A percentile compares a stretch with the other conserved stretches of the same genome.
These are phyloP conservation scores for Crenichthys baileyi DNA, from an alignment of 2,797 vertebrate species.

Conservation along the genomic window DNA sequence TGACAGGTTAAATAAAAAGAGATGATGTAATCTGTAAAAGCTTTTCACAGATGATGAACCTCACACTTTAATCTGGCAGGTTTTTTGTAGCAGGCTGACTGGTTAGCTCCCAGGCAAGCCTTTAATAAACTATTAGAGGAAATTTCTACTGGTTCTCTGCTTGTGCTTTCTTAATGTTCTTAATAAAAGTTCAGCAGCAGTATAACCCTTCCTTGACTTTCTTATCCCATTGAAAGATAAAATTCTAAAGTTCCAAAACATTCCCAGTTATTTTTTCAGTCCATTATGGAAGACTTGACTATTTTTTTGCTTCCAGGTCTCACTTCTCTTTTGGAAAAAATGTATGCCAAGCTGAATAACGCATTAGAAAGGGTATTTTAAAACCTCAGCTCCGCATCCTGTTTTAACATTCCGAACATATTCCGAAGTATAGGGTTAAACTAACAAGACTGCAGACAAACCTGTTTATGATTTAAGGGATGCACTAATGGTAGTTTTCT, in stretches of 20 bases:
- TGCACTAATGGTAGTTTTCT: too few species aligned
- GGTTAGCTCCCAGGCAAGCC: slow-evolving; percentile 29
- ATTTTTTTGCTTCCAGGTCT: too few species aligned
- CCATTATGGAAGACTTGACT: background rate
- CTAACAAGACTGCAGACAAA: too few species aligned
- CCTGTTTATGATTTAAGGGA: too few species aligned
- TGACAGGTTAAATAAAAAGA: slow-evolving; percentile 13
- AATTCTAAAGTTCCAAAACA: background rate
- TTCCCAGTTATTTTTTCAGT: background rate
- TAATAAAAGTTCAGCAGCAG: background rate
- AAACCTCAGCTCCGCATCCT: too few species aligned
- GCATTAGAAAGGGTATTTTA: too few species aligned
- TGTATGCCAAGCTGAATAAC: too few species aligned
- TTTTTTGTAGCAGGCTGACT: slow-evolving; percentile 20
- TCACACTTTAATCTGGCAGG: background rate
- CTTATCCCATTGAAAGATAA: background rate
- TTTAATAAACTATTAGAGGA: slow-evolving; percentile 47
- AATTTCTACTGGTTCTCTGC: slow-evolving; percentile 8
- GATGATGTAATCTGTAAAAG: background rate
- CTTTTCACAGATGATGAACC: slow-evolving; percentile 18
- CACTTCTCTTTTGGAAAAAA: background rate
- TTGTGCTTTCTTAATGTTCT: background rate
- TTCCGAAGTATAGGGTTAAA: too few species aligned
- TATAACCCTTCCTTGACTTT: background rate
- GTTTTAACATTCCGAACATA: background rate